A percentile compares a stretch with the other conserved stretches of the same genome.
Conservation (phyloP, 2,888 invertebrate genomes). For the Dicyrtomina minuta region DNA sequence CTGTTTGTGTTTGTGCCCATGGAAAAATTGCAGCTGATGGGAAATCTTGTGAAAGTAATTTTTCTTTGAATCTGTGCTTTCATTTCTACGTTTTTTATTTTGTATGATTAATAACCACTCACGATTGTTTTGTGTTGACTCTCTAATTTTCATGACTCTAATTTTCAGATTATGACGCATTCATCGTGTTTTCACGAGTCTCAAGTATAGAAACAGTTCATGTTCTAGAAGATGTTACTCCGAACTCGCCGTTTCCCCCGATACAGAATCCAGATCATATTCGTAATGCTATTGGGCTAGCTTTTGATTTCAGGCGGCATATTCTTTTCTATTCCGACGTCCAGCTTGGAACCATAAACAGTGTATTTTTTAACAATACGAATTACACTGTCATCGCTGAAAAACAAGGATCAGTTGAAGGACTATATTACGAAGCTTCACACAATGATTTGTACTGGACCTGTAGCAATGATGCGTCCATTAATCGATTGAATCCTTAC, state of each 20-base stretch:
- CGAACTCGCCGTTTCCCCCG: constrained; percentile 75
- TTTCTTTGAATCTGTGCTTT: too few relatives aligned
- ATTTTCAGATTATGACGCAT: constrained; percentile 70
- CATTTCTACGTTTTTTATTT: neutral
- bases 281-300: constrained; percentile 82
- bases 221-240: constrained; percentile 66
- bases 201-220: constrained; percentile 79
- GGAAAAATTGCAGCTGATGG: constrained; percentile 70
- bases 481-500: constrained; percentile 62
- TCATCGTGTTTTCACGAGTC: constrained; percentile 80
- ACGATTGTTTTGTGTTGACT: too few relatives aligned
- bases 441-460: constrained; percentile 74
- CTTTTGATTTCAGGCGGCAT: constrained; percentile 71
- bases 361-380: constrained; percentile 77
- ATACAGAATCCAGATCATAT: constrained; percentile 72
- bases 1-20: constrained; percentile 80
- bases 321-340: constrained; percentile 86
- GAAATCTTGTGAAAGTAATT: constrained; percentile 66
- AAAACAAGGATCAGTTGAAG: constrained; percentile 85
- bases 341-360: constrained; percentile 78
- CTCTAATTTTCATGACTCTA: neutral
- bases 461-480: constrained; percentile 74
- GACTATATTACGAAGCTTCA: constrained; percentile 73
- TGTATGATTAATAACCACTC: too few relatives aligned
- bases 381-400: constrained; percentile 68